These are phyloP conservation scores for Muricea muricata DNA, from an alignment of 92 coral and sea anemone species.

Conservation along the genomic window DNA sequence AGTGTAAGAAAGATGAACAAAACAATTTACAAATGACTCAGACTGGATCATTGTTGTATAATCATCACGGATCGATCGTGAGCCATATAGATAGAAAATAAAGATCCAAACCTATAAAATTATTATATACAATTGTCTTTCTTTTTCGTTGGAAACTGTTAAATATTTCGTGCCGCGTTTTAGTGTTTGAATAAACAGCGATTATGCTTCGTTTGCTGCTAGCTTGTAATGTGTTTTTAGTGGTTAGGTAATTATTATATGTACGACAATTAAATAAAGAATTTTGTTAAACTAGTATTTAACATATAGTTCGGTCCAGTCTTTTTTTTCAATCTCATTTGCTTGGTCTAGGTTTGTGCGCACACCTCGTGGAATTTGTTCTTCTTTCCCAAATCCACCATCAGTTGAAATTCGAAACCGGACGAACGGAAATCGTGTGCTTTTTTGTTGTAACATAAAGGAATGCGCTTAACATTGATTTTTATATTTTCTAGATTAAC, in stretches of 20 bases:
- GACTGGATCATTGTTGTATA: slow-evolving; percentile 49
- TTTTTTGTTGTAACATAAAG: too few species aligned
- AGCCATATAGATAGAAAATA: slow-evolving; percentile 49
- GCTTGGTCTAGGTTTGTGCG: too few species aligned
- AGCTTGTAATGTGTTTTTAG: slow-evolving; percentile 41
- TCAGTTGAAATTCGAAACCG: too few species aligned
- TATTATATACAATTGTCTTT: slow-evolving; percentile 42
- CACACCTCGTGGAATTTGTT: too few species aligned
- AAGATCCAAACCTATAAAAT: slow-evolving; percentile 38
- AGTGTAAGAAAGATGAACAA: slow-evolving; percentile 49
- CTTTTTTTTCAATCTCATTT: neutral
- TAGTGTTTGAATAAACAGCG: slow-evolving; percentile 46
- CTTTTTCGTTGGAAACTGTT: slow-evolving; percentile 51
- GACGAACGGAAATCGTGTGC: too few species aligned
- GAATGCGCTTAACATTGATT: too few species aligned
- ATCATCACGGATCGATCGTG: slow-evolving; percentile 11
- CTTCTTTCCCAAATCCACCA: too few species aligned
- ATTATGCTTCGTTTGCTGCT: slow-evolving; percentile 17
- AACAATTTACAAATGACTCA: slow-evolving; percentile 16
- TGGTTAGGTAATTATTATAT: slow-evolving; percentile 43
- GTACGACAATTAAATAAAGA: slow-evolving; percentile 50
- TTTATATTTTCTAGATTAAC: too few species aligned
- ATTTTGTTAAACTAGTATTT: slow-evolving; percentile 44
- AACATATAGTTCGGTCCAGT: slow-evolving; percentile 11
- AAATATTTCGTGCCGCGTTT: slow-evolving; percentile 41